phyloP scores from a whole-genome alignment of 2,888 invertebrate species.

The Hypselothyrea guttata region DNA sequence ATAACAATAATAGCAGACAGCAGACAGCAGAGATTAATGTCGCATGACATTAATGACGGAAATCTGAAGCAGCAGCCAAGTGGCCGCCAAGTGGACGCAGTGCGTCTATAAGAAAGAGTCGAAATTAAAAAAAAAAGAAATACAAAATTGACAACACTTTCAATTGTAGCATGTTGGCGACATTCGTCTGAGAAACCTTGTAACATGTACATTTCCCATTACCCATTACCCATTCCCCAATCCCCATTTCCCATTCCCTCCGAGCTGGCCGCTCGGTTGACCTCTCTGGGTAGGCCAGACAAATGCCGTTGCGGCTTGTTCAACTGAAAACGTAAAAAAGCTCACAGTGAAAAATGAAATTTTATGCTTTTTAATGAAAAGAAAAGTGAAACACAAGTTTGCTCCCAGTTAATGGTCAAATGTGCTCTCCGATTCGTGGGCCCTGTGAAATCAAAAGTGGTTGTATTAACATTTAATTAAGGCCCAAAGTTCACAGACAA shows the following conservation, averaged over 20 bases:
- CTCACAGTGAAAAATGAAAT: constrained; percentile 23
- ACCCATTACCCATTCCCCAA: background rate
- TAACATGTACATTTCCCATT: constrained; percentile 27
- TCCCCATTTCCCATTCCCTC: background rate
- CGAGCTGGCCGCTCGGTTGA: constrained; percentile 1
- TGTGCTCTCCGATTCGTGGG: no score
- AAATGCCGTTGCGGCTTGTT: constrained; percentile 20
- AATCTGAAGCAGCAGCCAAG: constrained; percentile 57
- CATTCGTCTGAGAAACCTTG: constrained; percentile 38
- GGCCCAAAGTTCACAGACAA: constrained; percentile 58
- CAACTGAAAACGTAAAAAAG: constrained; percentile 17
- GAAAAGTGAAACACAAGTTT: constrained; percentile 64
- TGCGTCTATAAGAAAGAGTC: constrained; percentile 8
- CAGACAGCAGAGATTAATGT: constrained; percentile 61
- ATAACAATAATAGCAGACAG: constrained; percentile 42
- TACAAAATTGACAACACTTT: constrained; percentile 69
- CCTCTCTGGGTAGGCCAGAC: constrained; percentile 14
- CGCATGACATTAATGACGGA: constrained; percentile 75
- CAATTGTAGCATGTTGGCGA: constrained; percentile 62
- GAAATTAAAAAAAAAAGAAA: constrained; percentile 20
- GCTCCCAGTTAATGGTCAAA: constrained; percentile 30
- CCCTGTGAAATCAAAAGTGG: constrained; percentile 52
- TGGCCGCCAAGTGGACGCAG: constrained; percentile 51
- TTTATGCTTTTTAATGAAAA: constrained; percentile 60
- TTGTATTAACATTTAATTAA: constrained; percentile 70